Evolutionary conservation across 1,140 invertebrate species (phyloP).

Genomic region (Drosophila aff.): DNA sequence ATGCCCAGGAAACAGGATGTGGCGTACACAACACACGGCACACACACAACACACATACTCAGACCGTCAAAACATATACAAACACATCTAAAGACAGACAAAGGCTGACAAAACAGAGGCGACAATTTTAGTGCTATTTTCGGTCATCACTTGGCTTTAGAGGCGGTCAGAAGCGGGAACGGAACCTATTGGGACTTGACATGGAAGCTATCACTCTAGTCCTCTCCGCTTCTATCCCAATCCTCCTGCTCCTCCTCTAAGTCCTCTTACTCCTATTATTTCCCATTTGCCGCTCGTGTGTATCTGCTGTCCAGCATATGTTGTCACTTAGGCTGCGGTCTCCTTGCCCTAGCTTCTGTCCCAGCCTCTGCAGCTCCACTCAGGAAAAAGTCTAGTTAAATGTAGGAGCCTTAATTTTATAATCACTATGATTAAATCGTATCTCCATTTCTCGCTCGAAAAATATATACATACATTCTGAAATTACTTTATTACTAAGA

Average conservation of each 20-base stretch:
- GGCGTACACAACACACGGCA: conserved; percentile 33
- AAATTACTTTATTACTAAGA: too few relatives aligned
- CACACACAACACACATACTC: conserved; percentile 1
- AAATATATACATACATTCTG: neutral
- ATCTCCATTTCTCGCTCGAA: neutral
- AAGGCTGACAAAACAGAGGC: conserved; percentile 47
- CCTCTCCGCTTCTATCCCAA: neutral
- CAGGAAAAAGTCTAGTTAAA: neutral
- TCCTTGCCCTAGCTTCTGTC: conserved; percentile 4
- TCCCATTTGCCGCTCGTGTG: conserved; percentile 30
- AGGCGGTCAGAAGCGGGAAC: conserved; percentile 23
- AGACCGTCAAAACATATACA: conserved; percentile 13
- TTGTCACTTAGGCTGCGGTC: conserved; percentile 48
- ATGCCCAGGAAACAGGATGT: conserved; percentile 58
- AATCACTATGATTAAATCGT: neutral
- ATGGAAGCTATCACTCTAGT: conserved; percentile 25
- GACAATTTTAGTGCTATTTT: conserved; percentile 72
- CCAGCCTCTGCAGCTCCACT: conserved; percentile 31
- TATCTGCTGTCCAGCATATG: conserved; percentile 61
- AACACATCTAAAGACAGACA: conserved; percentile 14
- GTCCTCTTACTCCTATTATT: conserved; percentile 6
- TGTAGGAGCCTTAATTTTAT: too few relatives aligned
- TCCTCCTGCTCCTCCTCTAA: neutral
- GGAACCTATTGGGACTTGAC: conserved; percentile 42
- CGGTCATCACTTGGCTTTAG: conserved; percentile 53